A percentile compares a stretch with the other conserved stretches of the same genome.
These are phyloP conservation scores for Ctenomys sociabilis DNA, from an alignment of 2,113 vertebrate species.

Conservation along the genomic window DNA sequence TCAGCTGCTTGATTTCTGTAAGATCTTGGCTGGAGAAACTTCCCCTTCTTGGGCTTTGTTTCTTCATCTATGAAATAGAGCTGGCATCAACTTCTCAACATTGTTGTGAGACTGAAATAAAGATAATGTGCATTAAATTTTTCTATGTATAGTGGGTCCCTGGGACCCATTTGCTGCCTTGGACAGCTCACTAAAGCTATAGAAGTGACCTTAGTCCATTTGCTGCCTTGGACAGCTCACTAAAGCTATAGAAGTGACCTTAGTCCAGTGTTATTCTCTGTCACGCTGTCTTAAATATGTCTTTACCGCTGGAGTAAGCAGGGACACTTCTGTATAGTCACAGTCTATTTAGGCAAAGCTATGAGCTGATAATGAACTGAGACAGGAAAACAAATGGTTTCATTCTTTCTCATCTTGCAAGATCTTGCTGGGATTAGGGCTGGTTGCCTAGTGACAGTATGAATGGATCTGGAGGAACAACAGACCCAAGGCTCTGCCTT, in stretches of 20 bases:
- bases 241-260: neutral
- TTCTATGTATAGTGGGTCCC: fast-evolving
- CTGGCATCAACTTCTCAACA: too few species aligned
- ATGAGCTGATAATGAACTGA: neutral
- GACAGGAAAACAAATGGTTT: neutral
- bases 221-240: neutral
- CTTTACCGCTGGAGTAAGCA: neutral
- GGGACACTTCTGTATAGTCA: neutral
- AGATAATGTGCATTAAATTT: neutral
- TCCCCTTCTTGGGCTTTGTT: neutral
- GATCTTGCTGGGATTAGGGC: neutral
- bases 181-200: neutral
- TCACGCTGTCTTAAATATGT: neutral
- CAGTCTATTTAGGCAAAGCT: neutral
- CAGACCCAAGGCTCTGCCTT: neutral
- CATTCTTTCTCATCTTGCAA: neutral
- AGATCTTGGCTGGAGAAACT: neutral
- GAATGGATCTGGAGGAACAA: neutral
- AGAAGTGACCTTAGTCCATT: neutral
- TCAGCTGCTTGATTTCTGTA: neutral
- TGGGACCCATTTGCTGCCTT: neutral
- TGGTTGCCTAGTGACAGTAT: conserved; percentile 54
- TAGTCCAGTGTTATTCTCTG: neutral
- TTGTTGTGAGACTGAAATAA: neutral
- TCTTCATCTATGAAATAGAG: neutral